phyloP scores from a whole-genome alignment of 1,140 invertebrate genomes.

The Brachionus rotundiformis region DNA sequence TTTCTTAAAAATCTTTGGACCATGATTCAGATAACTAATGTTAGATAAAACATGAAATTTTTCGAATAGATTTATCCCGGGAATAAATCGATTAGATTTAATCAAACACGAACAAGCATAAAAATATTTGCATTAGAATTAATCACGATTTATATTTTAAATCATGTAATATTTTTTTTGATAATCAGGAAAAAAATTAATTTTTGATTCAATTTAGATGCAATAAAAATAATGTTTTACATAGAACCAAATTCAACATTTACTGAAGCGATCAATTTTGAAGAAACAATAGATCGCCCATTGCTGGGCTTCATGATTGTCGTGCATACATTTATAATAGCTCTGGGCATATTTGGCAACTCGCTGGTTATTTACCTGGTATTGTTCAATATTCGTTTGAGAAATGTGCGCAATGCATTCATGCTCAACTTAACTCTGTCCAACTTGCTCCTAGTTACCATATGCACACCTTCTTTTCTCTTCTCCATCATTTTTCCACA shows the following conservation, averaged over 20 bases:
- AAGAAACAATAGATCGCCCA: conserved; percentile 30
- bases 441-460: conserved; percentile 28
- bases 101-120: conserved; percentile 32
- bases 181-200: not conserved
- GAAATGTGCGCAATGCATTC: conserved; percentile 50
- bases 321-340: conserved; percentile 42
- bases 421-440: conserved; percentile 38
- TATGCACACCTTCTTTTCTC: conserved; percentile 42
- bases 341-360: conserved; percentile 38
- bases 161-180: not conserved
- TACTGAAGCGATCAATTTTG: not conserved
- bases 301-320: conserved; percentile 31
- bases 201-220: not conserved
- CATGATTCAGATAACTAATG: not conserved
- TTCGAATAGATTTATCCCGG: not conserved
- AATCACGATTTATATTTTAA: not conserved
- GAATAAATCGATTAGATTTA: conserved; percentile 15
- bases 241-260: not conserved
- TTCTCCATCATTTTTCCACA: conserved; percentile 27
- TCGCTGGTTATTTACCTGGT: conserved; percentile 43
- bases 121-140: not conserved
- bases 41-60: conserved; percentile 1
- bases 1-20: not conserved
- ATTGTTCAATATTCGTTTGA: not conserved
- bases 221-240: conserved; percentile 1